Percentiles rank a stretch among this genome's conserved stretches.
Evolutionary conservation across 1,140 invertebrate genomes (phyloP).

Genomic region (Trigoniulus corallinus): DNA sequence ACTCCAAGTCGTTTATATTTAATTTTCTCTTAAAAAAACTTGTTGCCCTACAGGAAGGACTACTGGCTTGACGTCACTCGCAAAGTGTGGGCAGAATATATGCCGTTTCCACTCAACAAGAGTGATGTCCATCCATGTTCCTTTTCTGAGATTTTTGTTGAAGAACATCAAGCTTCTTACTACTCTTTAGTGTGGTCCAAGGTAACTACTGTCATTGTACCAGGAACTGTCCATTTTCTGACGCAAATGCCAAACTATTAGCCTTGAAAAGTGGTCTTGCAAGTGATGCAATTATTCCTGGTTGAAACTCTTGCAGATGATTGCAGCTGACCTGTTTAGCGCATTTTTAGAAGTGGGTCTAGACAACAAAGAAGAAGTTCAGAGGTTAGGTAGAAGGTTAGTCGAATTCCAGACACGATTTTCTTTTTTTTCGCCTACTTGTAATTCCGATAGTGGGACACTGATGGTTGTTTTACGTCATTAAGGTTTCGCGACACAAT

Average conservation of each 20-base stretch:
- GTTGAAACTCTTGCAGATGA: slow-evolving; percentile 37
- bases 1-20: slow-evolving; percentile 3
- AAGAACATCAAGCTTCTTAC: slow-evolving; percentile 27
- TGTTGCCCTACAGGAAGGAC: slow-evolving; percentile 23
- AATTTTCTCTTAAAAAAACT: not conserved
- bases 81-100: slow-evolving; percentile 57
- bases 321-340: slow-evolving; percentile 74
- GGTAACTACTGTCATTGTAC: slow-evolving; percentile 8
- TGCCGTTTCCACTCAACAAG: slow-evolving; percentile 50
- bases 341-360: slow-evolving; percentile 52
- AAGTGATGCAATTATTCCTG: too few relatives aligned
- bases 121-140: slow-evolving; percentile 61
- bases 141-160: slow-evolving; percentile 36
- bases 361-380: slow-evolving; percentile 11
- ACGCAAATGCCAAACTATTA: too few relatives aligned
- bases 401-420: slow-evolving; percentile 66
- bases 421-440: too few relatives aligned
- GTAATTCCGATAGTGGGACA: too few relatives aligned
- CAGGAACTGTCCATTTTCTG: too few relatives aligned
- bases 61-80: slow-evolving; percentile 65
- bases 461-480: too few relatives aligned
- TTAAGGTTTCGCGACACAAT: slow-evolving; percentile 75
- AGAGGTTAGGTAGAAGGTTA: not conserved
- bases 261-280: too few relatives aligned
- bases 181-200: slow-evolving; percentile 30